Base-by-base conservation (phyloP, 2,888 invertebrate genomes). In the Drosophila acutilabella region DNA sequence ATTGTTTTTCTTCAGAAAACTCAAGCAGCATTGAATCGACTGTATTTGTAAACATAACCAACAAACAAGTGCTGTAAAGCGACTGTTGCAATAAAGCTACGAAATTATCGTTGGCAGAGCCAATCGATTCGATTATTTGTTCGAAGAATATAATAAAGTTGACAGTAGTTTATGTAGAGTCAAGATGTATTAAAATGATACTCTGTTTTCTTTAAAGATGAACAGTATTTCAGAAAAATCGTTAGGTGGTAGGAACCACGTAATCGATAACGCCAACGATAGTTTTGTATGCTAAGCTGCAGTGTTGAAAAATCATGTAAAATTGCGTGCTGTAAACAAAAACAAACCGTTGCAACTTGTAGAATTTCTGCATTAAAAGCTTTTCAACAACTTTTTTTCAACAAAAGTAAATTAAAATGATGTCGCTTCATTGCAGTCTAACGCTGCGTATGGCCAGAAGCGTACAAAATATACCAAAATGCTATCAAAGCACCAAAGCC, bases 21-120 rank as follows among this genome's bases (percentile, higher is more conserved):
- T 45, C 13, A 18, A 33, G 33, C 41, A 71, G 44, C 23, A 18
- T 41, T 23, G 14, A 53, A 66, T 16, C 54, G 33, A 48, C 18
- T 60, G 18, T 14, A 61, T 62, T 57, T 67, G 81, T 82, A 86
- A 80, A 80, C 83, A 83, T 83, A 82, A 83, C 81, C 81, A 82
- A 80, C 53, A 74, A 74, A 60, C 4, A 0, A 78, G 81, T 84
- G 81, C 11, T 81, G 72, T 8, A 23, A 53, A 81, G 16, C 16
- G 50, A 5, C 4, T 3, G 23, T 14, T n/a, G 3, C 8, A 47
- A 42, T 20, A 23, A 23, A 62, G 59, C 6, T 48, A 16, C 1
- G 11, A 14, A 18, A 5, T 10, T 18, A 56, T 16, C 18, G 48
- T 30, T 16, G 16, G 10, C 11, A 10, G 16, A 5, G 30, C 16